phyloP scores from a whole-genome alignment of 1,140 invertebrate genomes.

The Popillia japonica region DNA sequence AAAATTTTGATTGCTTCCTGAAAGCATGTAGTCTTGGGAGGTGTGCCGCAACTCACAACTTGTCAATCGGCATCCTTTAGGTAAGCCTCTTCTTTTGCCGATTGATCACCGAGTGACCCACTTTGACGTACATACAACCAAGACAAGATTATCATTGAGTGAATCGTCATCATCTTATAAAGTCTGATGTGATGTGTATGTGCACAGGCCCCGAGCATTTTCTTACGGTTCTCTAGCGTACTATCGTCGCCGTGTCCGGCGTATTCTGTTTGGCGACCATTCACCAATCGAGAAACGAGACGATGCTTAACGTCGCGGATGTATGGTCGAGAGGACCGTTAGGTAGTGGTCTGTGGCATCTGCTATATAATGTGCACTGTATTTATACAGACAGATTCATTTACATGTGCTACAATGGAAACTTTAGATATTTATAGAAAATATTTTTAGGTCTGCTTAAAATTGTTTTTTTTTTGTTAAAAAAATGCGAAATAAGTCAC shows the following conservation, averaged over 20 bases:
- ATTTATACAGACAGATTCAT: no score
- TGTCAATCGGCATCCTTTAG: background rate
- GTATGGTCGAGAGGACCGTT: background rate
- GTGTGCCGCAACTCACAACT: background rate
- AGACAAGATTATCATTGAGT: background rate
- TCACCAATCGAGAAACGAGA: background rate
- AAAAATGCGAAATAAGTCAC: no score
- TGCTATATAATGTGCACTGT: background rate
- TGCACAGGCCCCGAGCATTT: background rate
- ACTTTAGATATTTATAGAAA: no score
- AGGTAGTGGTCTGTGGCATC: background rate
- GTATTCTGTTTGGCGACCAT: background rate
- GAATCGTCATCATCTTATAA: background rate
- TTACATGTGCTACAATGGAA: no score
- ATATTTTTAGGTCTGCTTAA: no score
- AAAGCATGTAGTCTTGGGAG: background rate
- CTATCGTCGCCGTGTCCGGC: background rate
- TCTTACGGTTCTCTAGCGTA: slow-evolving; percentile 3
- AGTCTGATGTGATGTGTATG: background rate
- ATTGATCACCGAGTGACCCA: slow-evolving; percentile 13
- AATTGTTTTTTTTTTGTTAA: no score
- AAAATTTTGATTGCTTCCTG: no score
- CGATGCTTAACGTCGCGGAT: background rate
- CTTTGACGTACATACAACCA: background rate
- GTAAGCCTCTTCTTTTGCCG: background rate